phyloP scores from a whole-genome alignment of 2,113 vertebrate genomes.

The Pterocles burchelli region DNA sequence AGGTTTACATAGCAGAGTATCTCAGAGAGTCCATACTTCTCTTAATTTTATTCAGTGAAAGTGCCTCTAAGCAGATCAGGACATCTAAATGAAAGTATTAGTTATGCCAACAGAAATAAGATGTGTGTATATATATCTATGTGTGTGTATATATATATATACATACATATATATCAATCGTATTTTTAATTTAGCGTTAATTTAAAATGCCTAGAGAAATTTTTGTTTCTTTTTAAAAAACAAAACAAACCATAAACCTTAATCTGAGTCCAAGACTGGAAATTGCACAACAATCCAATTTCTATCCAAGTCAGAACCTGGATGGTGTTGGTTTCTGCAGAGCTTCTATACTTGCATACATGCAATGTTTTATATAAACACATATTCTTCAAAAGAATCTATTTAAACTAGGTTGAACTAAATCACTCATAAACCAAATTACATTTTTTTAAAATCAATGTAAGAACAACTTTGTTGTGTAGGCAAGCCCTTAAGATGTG shows the following conservation, averaged over 20 bases:
- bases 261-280: conserved; percentile 5
- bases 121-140: background rate
- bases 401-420: conserved; percentile 15
- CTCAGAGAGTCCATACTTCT: background rate
- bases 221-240: background rate
- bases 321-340: background rate
- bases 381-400: background rate
- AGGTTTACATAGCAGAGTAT: background rate
- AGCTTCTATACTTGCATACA: background rate
- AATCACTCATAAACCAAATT: conserved; percentile 44
- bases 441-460: conserved; percentile 22
- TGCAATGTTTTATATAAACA: conserved; percentile 18
- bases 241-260: conserved; percentile 2
- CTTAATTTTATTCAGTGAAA: background rate
- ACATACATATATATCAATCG: background rate
- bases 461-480: conserved; percentile 54
- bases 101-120: background rate
- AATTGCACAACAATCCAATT: background rate
- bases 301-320: conserved; percentile 9
- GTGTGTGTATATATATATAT: background rate
- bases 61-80: background rate
- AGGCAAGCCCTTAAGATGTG: conserved; percentile 54
- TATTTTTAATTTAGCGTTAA: background rate
- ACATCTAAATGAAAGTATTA: conserved; percentile 7
- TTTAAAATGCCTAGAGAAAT: conserved; percentile 23